A percentile compares a stretch with the other conserved stretches of the same genome.
Evolutionary conservation across 2,888 invertebrate species (phyloP).

Genomic region (Brachycybe producta): DNA sequence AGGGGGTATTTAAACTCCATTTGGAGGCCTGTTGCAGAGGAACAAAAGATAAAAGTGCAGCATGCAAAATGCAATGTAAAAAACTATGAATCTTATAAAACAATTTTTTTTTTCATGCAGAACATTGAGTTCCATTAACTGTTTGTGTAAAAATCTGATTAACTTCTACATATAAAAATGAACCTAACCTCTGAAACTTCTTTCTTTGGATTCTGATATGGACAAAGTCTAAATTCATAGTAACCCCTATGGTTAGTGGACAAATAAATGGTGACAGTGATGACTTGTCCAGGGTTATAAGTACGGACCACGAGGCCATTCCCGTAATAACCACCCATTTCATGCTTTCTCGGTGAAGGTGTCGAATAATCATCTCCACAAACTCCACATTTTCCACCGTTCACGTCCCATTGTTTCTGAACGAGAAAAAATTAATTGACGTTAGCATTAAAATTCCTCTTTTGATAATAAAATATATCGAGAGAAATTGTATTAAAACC

Average conservation of each 20-base stretch:
- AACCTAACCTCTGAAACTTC: slow-evolving; percentile 25
- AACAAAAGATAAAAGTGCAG: slow-evolving; percentile 5
- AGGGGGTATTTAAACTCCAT: too few species aligned
- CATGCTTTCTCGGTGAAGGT: slow-evolving; percentile 27
- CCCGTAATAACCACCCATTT: slow-evolving; percentile 30
- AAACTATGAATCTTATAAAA: too few species aligned
- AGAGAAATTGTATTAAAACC: slow-evolving; percentile 13
- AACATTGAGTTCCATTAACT: too few species aligned
- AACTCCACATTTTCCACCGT: slow-evolving; percentile 64
- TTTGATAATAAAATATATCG: too few species aligned
- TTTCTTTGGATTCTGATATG: slow-evolving; percentile 25
- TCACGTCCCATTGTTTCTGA: slow-evolving; percentile 24
- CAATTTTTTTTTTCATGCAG: too few species aligned
- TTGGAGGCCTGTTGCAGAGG: too few species aligned
- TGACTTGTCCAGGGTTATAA: slow-evolving; percentile 29
- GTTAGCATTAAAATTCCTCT: too few species aligned
- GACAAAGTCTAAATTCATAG: slow-evolving; percentile 34
- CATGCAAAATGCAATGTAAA: neutral
- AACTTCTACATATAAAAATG: neutral
- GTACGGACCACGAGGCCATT: slow-evolving; percentile 29
- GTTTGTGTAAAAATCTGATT: too few species aligned
- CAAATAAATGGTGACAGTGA: slow-evolving; percentile 31
- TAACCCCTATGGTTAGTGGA: slow-evolving; percentile 34
- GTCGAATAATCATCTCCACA: slow-evolving; percentile 66
- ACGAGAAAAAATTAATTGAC: slow-evolving; percentile 2